Evolutionary conservation across 2,888 invertebrate genomes (phyloP), one percentile per base, ranked within the genome.

Genomic region (Elysia crispata): DNA sequence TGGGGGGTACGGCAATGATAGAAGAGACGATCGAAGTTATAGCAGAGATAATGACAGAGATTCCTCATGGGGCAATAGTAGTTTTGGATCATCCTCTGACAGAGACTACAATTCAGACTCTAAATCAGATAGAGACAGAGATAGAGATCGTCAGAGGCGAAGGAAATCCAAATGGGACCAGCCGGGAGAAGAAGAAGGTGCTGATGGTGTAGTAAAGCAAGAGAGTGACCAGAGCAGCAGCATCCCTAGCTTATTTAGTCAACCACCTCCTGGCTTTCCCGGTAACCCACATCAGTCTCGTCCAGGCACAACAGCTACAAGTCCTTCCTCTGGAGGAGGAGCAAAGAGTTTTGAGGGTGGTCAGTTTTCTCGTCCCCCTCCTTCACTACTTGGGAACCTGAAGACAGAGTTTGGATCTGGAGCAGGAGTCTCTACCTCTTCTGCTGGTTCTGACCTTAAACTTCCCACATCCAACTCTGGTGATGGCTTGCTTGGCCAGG

Each of bases 111-210:
- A n/a, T 28, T 73, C 78, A 49, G 79, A 79, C 50, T 67, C 76
- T 1, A 80, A 76, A 31, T 60, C 72, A 18, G 80, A 75, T n/a
- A n/a, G n/a, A n/a, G n/a, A 41, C 41, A 41, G 41, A 41, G 41
- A 41, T 41, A 41, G 41, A 41, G 41, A 41, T 3, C 76, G 83
- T 3, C 83, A 83, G 73, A 60, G 83, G 0, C 57, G 81, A 1
- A 64, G 81, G 11, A 82, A 80, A 50, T 83, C 83, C 41, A 80
- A 83, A 28, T 83, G 81, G 81, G 81, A 81, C 33, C 80, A 79
- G 30, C 83, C 83, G 31, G 83, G 76, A 20, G 81, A 81, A 13
- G 79, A 79, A 23, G 66, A 69, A 30, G 60, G 49, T 49, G 28
- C 62, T 60, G 5, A 41, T 15, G 5, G 31, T n/a, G 72, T 13